These are phyloP conservation scores for Cairina moschata DNA, from an alignment of 2,113 vertebrate genomes.

Conservation along the genomic window DNA sequence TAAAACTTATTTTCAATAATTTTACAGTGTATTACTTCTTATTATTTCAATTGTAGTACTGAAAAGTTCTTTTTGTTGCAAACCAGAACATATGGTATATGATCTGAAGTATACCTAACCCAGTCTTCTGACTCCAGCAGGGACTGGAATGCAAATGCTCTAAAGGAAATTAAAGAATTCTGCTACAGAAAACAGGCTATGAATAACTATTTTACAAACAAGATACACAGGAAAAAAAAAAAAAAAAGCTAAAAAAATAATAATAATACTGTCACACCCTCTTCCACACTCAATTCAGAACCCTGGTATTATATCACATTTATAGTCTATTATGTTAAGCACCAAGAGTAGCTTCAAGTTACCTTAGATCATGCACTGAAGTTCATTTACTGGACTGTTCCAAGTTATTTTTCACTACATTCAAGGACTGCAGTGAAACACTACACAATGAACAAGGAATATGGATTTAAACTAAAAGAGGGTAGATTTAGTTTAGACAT, in stretches of 20 bases:
- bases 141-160: neutral
- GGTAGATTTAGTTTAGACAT: too few relatives aligned
- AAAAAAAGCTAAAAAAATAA: neutral
- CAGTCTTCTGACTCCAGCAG: neutral
- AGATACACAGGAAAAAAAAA: neutral
- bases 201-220: neutral
- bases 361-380: neutral
- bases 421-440: too few relatives aligned
- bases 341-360: neutral
- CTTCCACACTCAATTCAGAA: neutral
- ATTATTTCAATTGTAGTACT: too few relatives aligned
- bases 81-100: neutral
- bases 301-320: neutral
- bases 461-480: too few relatives aligned
- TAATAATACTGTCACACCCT: neutral
- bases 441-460: too few relatives aligned
- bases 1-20: neutral
- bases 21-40: too few relatives aligned
- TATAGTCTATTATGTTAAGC: accelerated
- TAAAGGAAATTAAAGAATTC: neutral
- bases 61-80: neutral
- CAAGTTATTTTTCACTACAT: neutral
- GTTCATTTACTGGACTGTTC: neutral
- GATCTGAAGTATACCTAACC: neutral
- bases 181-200: neutral